Conservation (phyloP, 2,888 invertebrate genomes). For the Branchipolynoe longqiensis region DNA sequence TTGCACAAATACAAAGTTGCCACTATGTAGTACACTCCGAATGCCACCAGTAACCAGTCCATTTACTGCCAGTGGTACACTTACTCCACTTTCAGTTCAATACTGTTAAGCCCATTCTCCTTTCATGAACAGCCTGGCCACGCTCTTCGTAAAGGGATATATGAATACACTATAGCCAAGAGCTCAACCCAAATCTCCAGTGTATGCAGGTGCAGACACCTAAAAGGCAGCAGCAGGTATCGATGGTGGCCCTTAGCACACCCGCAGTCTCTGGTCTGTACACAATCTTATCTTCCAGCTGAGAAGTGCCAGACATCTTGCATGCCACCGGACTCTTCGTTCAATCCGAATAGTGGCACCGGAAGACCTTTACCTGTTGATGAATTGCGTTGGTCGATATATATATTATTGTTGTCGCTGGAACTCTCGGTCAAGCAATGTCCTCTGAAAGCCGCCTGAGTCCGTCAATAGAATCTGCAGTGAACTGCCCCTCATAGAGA, state of each 20-base stretch:
- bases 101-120: neutral
- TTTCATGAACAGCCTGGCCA: neutral
- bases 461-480: conserved; percentile 47
- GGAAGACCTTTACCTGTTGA: conserved; percentile 41
- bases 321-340: neutral
- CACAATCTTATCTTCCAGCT: conserved; percentile 12
- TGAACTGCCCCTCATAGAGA: conserved; percentile 12
- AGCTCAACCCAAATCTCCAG: too few relatives aligned
- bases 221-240: neutral
- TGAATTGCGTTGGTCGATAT: conserved; percentile 25
- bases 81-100: neutral
- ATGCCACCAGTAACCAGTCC: conserved; percentile 28
- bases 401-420: neutral
- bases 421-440: conserved; percentile 23
- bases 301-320: neutral
- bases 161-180: too few relatives aligned
- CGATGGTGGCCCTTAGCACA: neutral
- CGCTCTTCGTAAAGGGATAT: neutral
- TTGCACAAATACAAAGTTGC: conserved; percentile 49
- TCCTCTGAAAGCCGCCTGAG: conserved; percentile 5
- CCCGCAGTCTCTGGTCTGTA: neutral
- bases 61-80: neutral
- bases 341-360: neutral
- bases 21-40: conserved; percentile 15
- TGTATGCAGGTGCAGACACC: neutral